Conservation (phyloP, 2,797 vertebrate genomes). For the Oreonectes daqikongensis region DNA sequence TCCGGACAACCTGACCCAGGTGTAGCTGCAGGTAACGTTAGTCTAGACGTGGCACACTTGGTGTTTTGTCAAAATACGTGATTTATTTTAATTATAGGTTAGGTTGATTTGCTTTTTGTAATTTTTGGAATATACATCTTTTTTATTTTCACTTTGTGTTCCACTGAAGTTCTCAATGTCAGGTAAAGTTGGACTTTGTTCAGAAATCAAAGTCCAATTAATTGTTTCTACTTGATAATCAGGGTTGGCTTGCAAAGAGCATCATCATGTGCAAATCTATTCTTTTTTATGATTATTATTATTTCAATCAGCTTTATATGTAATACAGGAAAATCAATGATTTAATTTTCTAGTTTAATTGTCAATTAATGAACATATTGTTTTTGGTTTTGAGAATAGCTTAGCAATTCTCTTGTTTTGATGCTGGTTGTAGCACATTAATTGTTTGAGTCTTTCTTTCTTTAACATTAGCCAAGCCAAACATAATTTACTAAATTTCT, state of each 20-base stretch:
- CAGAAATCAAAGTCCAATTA: neutral
- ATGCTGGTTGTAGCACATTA: constrained; percentile 11
- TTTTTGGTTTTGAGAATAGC: neutral
- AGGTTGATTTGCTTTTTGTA: neutral
- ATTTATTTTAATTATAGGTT: neutral
- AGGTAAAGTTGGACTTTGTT: constrained; percentile 7
- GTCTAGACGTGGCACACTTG: neutral
- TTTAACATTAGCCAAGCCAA: neutral
- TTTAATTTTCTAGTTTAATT: neutral
- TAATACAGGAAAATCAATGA: neutral
- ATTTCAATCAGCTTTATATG: neutral
- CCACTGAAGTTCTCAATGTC: neutral
- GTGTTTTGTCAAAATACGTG: neutral
- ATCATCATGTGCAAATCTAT: neutral
- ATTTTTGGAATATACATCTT: no score
- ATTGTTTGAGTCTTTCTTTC: constrained; percentile 23
- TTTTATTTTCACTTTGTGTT: neutral
- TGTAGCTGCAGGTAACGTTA: constrained; percentile 1
- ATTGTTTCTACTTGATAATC: neutral
- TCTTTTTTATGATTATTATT: neutral
- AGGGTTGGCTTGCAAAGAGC: neutral
- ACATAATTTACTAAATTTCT: neutral
- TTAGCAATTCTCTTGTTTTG: neutral
- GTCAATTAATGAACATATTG: neutral
- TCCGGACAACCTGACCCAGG: constrained; percentile 20